These are phyloP conservation scores for Calyptomena viridis DNA, from an alignment of 2,113 vertebrate genomes.

Conservation along the genomic window DNA sequence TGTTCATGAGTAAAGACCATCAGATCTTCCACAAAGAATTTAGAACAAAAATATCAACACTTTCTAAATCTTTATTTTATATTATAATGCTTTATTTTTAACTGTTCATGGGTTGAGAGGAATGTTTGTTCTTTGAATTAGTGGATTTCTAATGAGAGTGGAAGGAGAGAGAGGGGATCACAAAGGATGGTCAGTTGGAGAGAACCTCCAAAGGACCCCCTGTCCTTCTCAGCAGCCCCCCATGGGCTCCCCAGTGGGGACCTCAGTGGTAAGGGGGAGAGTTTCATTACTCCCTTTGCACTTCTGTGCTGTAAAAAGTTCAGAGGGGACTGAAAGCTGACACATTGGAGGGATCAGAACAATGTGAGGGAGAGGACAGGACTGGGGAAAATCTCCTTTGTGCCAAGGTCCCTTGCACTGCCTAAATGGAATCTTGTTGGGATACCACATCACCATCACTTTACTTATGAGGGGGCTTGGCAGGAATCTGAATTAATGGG, in stretches of 20 bases:
- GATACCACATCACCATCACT: background rate
- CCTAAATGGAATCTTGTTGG: fast-evolving
- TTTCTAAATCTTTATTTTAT: background rate
- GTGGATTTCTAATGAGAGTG: background rate
- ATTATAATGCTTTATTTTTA: background rate
- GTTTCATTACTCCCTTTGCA: conserved; percentile 6
- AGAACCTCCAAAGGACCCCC: background rate
- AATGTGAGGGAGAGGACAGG: background rate
- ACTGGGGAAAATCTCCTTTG: background rate
- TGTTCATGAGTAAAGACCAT: background rate
- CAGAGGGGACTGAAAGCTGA: background rate
- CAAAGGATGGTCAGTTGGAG: background rate
- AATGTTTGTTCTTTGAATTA: background rate
- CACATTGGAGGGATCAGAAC: background rate
- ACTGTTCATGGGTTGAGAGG: background rate
- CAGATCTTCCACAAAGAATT: conserved; percentile 10
- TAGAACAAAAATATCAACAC: background rate
- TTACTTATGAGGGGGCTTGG: background rate
- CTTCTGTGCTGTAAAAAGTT: background rate
- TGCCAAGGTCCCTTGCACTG: background rate
- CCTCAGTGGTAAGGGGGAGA: background rate
- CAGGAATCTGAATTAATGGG: background rate
- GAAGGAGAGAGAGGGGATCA: background rate
- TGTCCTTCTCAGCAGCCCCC: background rate
- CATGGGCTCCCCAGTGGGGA: fast-evolving